Evolutionary conservation across 2,797 vertebrate species (phyloP).

Genomic region (Gila robusta): DNA sequence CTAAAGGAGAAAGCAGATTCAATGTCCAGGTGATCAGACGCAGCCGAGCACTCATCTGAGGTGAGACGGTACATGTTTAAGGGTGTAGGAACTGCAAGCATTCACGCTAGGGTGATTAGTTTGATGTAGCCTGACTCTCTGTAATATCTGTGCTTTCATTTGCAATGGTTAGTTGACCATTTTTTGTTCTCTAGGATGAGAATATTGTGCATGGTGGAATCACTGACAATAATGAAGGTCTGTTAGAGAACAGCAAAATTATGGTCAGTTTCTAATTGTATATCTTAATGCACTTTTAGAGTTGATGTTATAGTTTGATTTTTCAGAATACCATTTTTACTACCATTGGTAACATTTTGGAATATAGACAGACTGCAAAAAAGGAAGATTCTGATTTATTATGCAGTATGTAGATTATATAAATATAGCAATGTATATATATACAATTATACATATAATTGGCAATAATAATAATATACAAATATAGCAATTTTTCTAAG

Average conservation of each 20-base stretch:
- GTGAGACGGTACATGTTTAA: constrained; percentile 10
- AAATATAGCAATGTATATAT: not conserved
- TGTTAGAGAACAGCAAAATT: constrained; percentile 47
- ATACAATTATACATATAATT: too few relatives aligned
- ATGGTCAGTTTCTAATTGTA: constrained; percentile 12
- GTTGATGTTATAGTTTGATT: not conserved
- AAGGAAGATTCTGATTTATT: not conserved
- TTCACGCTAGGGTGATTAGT: not conserved
- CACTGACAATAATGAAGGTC: constrained; percentile 53
- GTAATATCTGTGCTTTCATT: not conserved
- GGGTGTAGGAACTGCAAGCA: not conserved
- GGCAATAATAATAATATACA: not conserved
- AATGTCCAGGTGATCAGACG: not conserved
- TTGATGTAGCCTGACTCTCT: not conserved
- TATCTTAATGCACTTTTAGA: not conserved
- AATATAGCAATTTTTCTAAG: constrained; percentile 1
- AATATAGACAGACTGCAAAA: not conserved
- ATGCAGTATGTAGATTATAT: not conserved
- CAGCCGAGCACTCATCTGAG: constrained; percentile 16
- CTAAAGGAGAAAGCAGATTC: not conserved
- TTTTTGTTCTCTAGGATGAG: constrained; percentile 55
- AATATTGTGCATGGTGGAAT: constrained; percentile 12
- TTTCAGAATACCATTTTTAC: not conserved
- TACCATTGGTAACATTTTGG: not conserved
- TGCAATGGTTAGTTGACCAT: not conserved